Evolutionary conservation across 2,888 invertebrate species (phyloP).

Genomic region (Bugula neritina): DNA sequence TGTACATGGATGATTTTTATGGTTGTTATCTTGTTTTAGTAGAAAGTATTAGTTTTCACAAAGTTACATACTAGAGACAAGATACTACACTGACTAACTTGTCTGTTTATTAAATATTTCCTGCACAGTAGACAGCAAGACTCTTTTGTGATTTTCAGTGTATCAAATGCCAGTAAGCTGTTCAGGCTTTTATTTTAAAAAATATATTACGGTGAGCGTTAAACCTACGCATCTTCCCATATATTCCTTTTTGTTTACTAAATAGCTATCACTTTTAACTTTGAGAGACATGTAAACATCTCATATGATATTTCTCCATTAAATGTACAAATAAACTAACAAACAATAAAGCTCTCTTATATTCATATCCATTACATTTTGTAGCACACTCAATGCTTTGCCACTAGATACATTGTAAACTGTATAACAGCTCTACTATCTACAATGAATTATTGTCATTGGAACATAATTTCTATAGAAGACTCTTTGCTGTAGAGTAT

Average conservation of each 20-base stretch:
- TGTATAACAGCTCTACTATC: slow-evolving; percentile 1
- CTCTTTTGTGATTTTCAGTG: neutral
- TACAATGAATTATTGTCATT: slow-evolving; percentile 4
- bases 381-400: slow-evolving; percentile 14
- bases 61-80: neutral
- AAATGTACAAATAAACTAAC: slow-evolving; percentile 26
- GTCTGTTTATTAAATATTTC: neutral
- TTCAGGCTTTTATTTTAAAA: neutral
- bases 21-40: neutral
- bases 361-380: neutral
- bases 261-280: slow-evolving; percentile 16
- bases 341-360: neutral
- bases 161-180: neutral
- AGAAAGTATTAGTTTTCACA: neutral
- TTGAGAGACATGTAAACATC: slow-evolving; percentile 9
- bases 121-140: neutral
- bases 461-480: neutral
- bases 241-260: neutral
- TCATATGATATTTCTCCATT: slow-evolving; percentile 20
- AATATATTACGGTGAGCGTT: neutral
- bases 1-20: too few relatives aligned
- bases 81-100: neutral
- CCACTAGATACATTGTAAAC: slow-evolving; percentile 20
- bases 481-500: too few relatives aligned
- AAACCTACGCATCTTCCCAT: neutral